phyloP scores from a whole-genome alignment of 2,113 vertebrate genomes.

The Indicator indicator region DNA sequence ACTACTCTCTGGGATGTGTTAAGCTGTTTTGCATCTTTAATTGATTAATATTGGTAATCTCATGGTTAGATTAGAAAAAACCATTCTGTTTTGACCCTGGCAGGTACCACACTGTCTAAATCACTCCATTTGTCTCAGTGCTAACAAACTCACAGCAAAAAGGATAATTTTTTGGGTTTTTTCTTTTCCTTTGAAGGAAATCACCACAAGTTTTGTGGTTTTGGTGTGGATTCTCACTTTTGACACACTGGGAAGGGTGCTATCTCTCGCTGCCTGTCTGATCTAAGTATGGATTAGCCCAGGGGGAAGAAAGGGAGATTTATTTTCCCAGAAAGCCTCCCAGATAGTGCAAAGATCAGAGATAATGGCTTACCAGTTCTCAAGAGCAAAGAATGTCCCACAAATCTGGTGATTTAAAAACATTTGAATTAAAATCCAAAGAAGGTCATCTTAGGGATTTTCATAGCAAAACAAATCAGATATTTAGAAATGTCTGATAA shows the following conservation, averaged over 20 bases:
- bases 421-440: not conserved
- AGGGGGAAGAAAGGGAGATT: fast-evolving
- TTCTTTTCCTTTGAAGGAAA: not conserved
- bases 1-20: not conserved
- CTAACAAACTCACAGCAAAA: not conserved
- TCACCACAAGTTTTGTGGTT: not conserved
- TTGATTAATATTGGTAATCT: not conserved
- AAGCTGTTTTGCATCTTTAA: not conserved
- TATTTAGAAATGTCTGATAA: not conserved
- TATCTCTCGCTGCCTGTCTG: not conserved
- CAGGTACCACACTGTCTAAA: not conserved
- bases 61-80: not conserved
- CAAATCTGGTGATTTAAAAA: not conserved
- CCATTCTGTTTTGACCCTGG: not conserved
- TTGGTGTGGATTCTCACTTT: not conserved
- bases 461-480: not conserved
- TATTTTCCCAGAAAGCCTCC: not conserved
- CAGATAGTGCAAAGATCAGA: not conserved
- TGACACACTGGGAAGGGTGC: not conserved
- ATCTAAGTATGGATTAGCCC: not conserved
- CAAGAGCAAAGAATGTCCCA: not conserved
- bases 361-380: not conserved
- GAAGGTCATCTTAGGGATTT: not conserved
- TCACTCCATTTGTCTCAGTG: not conserved
- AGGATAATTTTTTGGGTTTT: not conserved